Conservation (phyloP, 64 coral and sea anemone species). For the Pocillopora verrucosa region DNA sequence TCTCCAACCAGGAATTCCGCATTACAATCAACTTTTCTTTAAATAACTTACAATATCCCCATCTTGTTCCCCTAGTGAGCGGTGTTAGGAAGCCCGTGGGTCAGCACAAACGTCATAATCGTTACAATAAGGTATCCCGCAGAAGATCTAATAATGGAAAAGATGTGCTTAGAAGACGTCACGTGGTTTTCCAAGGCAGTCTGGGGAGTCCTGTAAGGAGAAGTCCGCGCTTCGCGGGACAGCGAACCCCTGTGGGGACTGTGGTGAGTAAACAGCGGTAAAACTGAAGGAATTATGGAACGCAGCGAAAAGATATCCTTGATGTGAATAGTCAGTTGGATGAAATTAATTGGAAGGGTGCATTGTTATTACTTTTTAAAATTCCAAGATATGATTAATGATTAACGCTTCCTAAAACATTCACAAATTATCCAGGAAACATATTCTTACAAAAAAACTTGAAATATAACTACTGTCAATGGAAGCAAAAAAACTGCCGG, state of each 20-base stretch:
- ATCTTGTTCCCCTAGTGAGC: background rate
- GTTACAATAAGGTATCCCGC: background rate
- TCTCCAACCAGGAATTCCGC: too few species aligned
- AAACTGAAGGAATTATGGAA: background rate
- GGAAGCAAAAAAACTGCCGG: too few species aligned
- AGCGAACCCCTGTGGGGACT: constrained; percentile 34
- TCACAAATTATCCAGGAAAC: too few species aligned
- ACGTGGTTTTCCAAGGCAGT: background rate
- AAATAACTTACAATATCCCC: background rate
- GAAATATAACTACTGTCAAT: too few species aligned
- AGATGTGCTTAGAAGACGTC: constrained; percentile 18
- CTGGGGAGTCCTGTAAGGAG: constrained; percentile 25
- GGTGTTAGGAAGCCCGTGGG: background rate
- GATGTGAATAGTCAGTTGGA: too few species aligned
- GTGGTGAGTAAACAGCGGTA: background rate
- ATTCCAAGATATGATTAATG: too few species aligned
- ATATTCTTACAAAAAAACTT: too few species aligned
- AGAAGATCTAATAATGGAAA: background rate
- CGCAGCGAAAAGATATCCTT: too few species aligned
- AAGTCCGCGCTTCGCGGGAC: constrained; percentile 44
- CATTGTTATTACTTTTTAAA: too few species aligned
- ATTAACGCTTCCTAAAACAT: too few species aligned
- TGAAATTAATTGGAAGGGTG: too few species aligned
- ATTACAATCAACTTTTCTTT: background rate
- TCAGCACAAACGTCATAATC: background rate